These are phyloP conservation scores for Ciona savignyi DNA, from an alignment of 23 tunicate genomes.

Conservation along the genomic window DNA sequence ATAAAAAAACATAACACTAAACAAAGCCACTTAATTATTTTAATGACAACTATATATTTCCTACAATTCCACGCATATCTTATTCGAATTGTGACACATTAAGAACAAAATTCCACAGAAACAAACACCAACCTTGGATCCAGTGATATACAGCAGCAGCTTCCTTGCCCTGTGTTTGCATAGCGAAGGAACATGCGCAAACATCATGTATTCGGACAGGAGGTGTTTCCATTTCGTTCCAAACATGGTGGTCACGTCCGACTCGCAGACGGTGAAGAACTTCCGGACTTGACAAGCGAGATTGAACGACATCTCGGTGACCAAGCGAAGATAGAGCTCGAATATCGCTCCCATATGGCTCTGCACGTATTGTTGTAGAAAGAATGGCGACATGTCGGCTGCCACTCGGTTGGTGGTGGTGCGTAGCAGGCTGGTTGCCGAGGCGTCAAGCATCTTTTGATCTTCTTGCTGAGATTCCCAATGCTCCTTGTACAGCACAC, in stretches of 20 bases:
- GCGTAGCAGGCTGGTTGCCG: constrained; percentile 10
- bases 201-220: constrained; percentile 74
- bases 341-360: constrained; percentile 65
- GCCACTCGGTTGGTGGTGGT: constrained; percentile 7
- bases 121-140: constrained; percentile 37
- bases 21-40: too few relatives aligned
- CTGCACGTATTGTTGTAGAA: constrained; percentile 64
- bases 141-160: constrained; percentile 49
- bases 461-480: constrained; percentile 35
- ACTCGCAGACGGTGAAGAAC: constrained; percentile 11
- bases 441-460: constrained; percentile 8
- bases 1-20: too few relatives aligned
- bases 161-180: constrained; percentile 61
- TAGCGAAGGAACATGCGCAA: constrained; percentile 56
- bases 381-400: constrained; percentile 69
- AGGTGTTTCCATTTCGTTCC: constrained; percentile 37
- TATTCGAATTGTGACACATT: too few relatives aligned
- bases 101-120: too few relatives aligned
- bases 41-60: too few relatives aligned
- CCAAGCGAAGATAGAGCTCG: constrained; percentile 49
- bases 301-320: constrained; percentile 79
- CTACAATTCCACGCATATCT: too few relatives aligned
- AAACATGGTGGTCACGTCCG: constrained; percentile 13
- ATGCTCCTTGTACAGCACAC: constrained; percentile 39
- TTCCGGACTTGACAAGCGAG: constrained; percentile 60